Base-by-base conservation (phyloP, 2,888 invertebrate genomes). In the Cephus pygmeus region DNA sequence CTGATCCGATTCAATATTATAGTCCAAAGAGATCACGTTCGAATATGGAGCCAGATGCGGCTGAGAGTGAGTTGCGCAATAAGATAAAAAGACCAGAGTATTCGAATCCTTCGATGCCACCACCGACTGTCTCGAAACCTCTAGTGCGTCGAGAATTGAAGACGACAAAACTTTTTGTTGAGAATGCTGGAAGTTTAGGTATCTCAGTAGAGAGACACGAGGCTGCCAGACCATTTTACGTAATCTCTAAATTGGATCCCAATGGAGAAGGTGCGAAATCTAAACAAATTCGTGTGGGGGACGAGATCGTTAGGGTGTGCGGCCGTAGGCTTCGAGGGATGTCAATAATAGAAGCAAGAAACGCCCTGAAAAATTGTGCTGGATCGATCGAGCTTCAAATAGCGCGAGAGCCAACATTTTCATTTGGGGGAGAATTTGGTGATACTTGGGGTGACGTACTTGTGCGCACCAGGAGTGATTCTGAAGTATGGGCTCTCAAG, bases 271-370 rank as follows among this genome's bases (percentile, higher is more conserved):
- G 90, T 0, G 86, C 85, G 0, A 89, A 83, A 68, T 89, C 89
- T 71, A 93, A 92, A 31, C 90, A 93, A 56, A 91, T 94, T 73
- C 88, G 90, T 73, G 89, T 93, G 11, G 94, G 93, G 3, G 94
- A 94, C 85, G 93, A 94, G 84, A 92, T 94, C 36, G 92, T 94
- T 6, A 92, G 93, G 78, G 93, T 94, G 71, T 93, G 93, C 81
- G 94, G 94, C 0, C 92, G 92, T 23, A 91, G 93, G 40, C 84
- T 94, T 71, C 91, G 92, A 6, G 93, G 93, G 0, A 91, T 94
- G 81, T 83, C 86, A 1, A 76, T 85, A 1, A 34, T 73, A 1
- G 91, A 91, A 40, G 91, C 90, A 12, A 87, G 85, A 40, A 87
- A 83, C 56, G 84, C 89, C 0, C 69, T 91, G 12, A 86, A 83